These are phyloP conservation scores for Sclerodermus sp. DNA, from an alignment of 2,888 invertebrate species.

Conservation along the genomic window DNA sequence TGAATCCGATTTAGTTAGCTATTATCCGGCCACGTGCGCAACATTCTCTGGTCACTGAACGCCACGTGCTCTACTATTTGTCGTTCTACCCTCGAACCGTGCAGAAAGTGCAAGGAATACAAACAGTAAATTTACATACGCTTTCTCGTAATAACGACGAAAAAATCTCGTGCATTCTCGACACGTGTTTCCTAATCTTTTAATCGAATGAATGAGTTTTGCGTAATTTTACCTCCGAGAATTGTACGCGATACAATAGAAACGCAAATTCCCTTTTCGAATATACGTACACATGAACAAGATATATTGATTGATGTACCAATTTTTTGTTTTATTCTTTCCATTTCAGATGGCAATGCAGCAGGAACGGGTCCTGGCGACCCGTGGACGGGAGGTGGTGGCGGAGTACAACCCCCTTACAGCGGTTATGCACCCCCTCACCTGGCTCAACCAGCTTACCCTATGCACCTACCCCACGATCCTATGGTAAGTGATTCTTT, in stretches of 20 bases:
- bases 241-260: no score
- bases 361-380: slow-evolving; percentile 59
- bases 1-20: slow-evolving; percentile 6
- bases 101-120: no score
- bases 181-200: no score
- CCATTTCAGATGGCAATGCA: slow-evolving; percentile 55
- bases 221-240: no score
- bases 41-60: slow-evolving; percentile 18
- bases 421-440: slow-evolving; percentile 56
- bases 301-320: no score
- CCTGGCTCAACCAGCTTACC: slow-evolving; percentile 55
- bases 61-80: slow-evolving; percentile 28
- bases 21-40: slow-evolving; percentile 24
- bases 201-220: no score
- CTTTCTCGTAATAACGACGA: neutral
- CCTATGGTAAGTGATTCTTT: slow-evolving; percentile 53
- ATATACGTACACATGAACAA: no score
- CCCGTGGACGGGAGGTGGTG: slow-evolving; percentile 57
- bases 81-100: neutral
- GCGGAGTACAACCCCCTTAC: slow-evolving; percentile 59
- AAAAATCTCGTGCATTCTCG: neutral
- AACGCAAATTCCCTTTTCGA: no score
- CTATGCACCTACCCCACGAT: slow-evolving; percentile 59
- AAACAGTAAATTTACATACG: no score
- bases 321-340: slow-evolving; percentile 8